phyloP scores from a whole-genome alignment of 1,140 invertebrate genomes.

The Papilio helenus region DNA sequence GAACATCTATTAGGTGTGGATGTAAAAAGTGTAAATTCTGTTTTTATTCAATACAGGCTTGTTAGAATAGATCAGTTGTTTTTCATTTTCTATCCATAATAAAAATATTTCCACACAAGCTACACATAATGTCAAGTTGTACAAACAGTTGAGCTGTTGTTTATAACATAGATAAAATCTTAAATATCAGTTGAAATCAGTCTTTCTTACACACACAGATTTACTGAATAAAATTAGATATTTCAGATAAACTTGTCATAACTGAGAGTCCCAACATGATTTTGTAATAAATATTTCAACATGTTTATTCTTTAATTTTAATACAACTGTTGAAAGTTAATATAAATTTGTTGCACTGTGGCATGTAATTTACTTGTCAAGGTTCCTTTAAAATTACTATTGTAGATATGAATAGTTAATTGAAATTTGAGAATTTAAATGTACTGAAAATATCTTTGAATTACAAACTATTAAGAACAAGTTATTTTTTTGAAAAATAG shows the following conservation, averaged over 20 bases:
- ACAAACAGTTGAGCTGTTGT: too few species aligned
- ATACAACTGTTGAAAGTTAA: background rate
- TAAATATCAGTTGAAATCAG: too few species aligned
- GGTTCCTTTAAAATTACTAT: background rate
- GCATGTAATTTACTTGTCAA: background rate
- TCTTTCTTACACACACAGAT: too few species aligned
- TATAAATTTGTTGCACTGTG: background rate
- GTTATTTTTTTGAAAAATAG: too few species aligned
- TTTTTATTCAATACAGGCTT: constrained; percentile 79
- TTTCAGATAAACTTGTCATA: too few species aligned
- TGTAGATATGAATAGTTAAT: background rate
- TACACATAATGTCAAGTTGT: too few species aligned
- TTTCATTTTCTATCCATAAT: constrained; percentile 64
- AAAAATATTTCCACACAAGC: too few species aligned
- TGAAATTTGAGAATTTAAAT: too few species aligned
- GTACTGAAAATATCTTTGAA: too few species aligned
- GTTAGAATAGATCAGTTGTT: constrained; percentile 77
- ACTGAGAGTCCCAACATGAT: background rate
- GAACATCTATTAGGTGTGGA: constrained; percentile 53
- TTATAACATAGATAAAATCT: too few species aligned
- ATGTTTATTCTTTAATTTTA: background rate
- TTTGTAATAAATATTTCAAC: background rate
- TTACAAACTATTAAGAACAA: too few species aligned
- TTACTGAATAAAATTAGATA: too few species aligned
- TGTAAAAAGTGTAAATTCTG: constrained; percentile 79